Percentiles rank a stretch among this genome's conserved stretches.
Evolutionary conservation across 2,888 invertebrate genomes (phyloP).

Genomic region (Stenolophus ochropezus): DNA sequence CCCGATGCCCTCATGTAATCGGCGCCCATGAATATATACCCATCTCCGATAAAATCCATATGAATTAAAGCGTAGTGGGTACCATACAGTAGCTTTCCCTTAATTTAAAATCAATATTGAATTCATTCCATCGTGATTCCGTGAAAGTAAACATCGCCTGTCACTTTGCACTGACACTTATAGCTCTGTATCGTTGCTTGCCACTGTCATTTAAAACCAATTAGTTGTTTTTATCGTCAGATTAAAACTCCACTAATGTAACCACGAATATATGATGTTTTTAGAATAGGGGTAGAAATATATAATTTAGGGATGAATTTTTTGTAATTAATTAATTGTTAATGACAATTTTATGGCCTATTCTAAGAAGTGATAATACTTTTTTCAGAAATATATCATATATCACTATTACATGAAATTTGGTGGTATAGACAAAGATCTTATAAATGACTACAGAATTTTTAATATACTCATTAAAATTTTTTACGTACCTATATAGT

Average conservation of each 20-base stretch:
- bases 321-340: background rate
- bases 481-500: too few relatives aligned
- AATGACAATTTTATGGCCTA: background rate
- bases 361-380: background rate
- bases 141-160: slow-evolving; percentile 47
- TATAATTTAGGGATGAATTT: background rate
- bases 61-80: background rate
- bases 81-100: background rate
- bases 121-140: slow-evolving; percentile 49
- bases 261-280: background rate
- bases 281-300: background rate
- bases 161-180: slow-evolving; percentile 27
- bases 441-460: background rate
- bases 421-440: background rate
- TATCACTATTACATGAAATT: background rate
- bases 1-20: too few relatives aligned
- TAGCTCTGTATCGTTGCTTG: slow-evolving; percentile 9
- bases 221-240: slow-evolving; percentile 33
- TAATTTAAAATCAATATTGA: slow-evolving; percentile 58
- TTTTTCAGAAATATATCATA: background rate
- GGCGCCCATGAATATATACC: too few relatives aligned
- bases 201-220: slow-evolving; percentile 51
- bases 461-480: background rate
- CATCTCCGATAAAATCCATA: background rate
- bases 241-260: background rate